Base-by-base conservation (phyloP, 2,797 vertebrate genomes). In the Kryptopterus vitreolus region DNA sequence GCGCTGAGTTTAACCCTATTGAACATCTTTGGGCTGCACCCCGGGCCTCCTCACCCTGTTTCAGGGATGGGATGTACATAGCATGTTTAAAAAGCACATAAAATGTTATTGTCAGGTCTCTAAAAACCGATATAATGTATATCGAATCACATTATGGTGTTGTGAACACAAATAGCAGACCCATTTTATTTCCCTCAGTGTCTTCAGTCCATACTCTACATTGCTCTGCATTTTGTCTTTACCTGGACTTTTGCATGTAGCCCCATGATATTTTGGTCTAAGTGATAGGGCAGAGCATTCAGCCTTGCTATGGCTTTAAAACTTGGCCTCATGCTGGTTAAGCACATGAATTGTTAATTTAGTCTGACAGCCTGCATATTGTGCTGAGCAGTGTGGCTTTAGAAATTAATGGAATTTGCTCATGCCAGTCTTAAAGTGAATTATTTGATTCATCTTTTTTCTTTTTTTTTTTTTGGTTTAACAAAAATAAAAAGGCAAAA, bases 291-390 rank as follows among this genome's bases (percentile, higher is more conserved):
- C 48, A 63, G 31, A 61, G 43, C 31, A 43, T 73, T 70, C 66
- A 63, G 31, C 61, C 48, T 31, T 46, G 52, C 79, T 77, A 55
- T 81, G 55, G 62, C 75, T 80, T 81, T 68, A 57, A 75, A 71
- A 63, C 62, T 38, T 76, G 65, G 65, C 74, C 80, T 71, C 75
- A 77, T 46, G 76, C 80, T 73, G 75, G 55, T 78, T 82, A 81
- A 81, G 66, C 48, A 79, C 82, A 85, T 84, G 26, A 85, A 75
- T 84, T 72, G 84, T 84, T 87, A 29, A 87, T 79, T 82, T 74
- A 31, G 72, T 76, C 66, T 78, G 82, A 79, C 73, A 35, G 63
- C 24, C 70, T 24, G n/a, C 73, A 48, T 52, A 80, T 68, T 81
- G 57, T 82, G 31, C 65, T 78, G 82, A 75, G 68, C 33, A 59